Evolutionary conservation across 2,113 vertebrate genomes (phyloP), one percentile per base, ranked within the genome.

Genomic region (Astatoreochromis straeleni): DNA sequence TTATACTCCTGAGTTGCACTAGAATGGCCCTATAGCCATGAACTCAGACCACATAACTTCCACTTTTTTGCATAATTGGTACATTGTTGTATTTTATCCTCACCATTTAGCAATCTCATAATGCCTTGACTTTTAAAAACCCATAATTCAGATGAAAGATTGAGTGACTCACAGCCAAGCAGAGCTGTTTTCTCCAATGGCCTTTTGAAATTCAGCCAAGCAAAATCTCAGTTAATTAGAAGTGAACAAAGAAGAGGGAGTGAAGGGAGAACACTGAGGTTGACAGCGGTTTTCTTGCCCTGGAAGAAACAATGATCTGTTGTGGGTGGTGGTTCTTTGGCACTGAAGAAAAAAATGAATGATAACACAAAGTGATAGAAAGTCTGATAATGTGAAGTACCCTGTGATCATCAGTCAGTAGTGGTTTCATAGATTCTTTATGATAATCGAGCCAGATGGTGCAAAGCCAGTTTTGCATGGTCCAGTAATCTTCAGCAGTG

Each of bases 171-270:
- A 88, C 82, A 88, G 87, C 89, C 82, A 88, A 89, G 89, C 81
- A 29, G 53, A 84, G 89, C 81, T 91, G 80, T 90, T 93, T 93
- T 90, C 80, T 91, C 90, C 87, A 92, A 84, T 95, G 91, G 93
- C 92, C 94, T 94, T 96, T 95, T 95, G 93, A 94, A 93, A 94
- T 89, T 80, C 92, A 95, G 88, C 92, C 93, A 96, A 93, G 94
- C 92, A 95, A 94, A 95, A 93, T 93, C 92, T 94, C 91, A 87
- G 86, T 93, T 95, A 95, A 95, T 96, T 95, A 95, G 89, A 92
- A 93, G 82, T 92, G 90, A 95, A 92, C 92, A 94, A 92, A 94
- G 92, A 94, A 26, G 73, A 90, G 83, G 87, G 86, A 84, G 86
- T 88, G 92, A 84, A 80, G 70, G 80, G 89, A 45, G 90, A 92